These are phyloP conservation scores for Dasyornis broadbenti DNA, from an alignment of 2,113 vertebrate genomes.

Conservation along the genomic window DNA sequence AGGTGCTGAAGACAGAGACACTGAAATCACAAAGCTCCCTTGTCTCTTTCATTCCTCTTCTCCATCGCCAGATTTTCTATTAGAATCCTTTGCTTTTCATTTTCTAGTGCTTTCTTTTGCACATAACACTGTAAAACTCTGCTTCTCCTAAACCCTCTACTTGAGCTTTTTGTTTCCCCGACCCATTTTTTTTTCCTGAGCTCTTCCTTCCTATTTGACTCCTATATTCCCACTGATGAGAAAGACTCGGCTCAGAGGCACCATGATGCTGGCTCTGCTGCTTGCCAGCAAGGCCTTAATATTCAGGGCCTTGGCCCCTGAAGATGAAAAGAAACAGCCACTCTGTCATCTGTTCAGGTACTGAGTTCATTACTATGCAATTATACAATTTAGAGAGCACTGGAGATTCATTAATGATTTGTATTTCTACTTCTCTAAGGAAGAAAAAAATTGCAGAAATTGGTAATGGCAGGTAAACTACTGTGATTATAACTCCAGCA, in stretches of 20 bases:
- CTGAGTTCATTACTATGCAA: not conserved
- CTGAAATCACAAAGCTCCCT: not conserved
- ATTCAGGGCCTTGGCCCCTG: not conserved
- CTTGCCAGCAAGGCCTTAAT: not conserved
- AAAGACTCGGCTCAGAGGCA: accelerated
- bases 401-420: not conserved
- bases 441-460: not conserved
- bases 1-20: not conserved
- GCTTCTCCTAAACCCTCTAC: not conserved
- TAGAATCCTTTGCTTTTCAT: not conserved
- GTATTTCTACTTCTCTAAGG: not conserved
- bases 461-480: not conserved
- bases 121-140: not conserved
- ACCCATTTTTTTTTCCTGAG: not conserved
- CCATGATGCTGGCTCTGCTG: not conserved
- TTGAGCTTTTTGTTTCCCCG: not conserved
- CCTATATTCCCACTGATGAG: not conserved
- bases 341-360: not conserved
- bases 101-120: not conserved
- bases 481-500: not conserved
- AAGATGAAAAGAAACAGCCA: not conserved
- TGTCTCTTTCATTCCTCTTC: not conserved
- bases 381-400: not conserved
- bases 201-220: not conserved
- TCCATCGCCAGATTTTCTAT: not conserved